These are phyloP conservation scores for Mellilla xanthometata DNA, from an alignment of 2,888 invertebrate genomes.

Conservation along the genomic window DNA sequence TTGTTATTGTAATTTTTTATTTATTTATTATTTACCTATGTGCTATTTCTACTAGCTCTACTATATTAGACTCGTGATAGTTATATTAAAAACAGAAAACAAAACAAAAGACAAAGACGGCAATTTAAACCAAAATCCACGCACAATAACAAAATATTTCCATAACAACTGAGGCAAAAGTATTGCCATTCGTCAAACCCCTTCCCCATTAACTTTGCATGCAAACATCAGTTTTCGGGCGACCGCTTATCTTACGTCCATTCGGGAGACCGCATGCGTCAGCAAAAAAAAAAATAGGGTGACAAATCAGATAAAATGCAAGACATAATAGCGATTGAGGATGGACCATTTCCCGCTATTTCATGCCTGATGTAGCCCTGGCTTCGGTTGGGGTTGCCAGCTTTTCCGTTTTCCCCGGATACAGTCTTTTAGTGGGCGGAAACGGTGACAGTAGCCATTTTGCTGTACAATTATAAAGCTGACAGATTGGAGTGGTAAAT, in stretches of 20 bases:
- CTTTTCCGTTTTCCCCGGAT: constrained; percentile 8
- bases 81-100: too few species aligned
- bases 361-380: constrained; percentile 25
- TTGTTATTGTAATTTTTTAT: too few species aligned
- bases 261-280: constrained; percentile 8
- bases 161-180: neutral
- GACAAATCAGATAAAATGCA: constrained; percentile 23
- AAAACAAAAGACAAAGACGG: too few species aligned
- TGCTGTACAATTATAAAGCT: neutral
- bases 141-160: too few species aligned
- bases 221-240: constrained; percentile 15
- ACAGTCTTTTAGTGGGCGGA: constrained; percentile 1
- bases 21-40: too few species aligned
- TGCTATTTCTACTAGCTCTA: too few species aligned
- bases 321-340: constrained; percentile 30
- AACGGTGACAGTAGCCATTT: neutral
- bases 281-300: constrained; percentile 24
- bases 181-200: constrained; percentile 4
- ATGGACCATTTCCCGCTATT: constrained; percentile 31
- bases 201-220: constrained; percentile 1
- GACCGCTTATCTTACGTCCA: constrained; percentile 8
- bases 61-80: too few species aligned
- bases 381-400: constrained; percentile 12
- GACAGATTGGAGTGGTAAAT: too few species aligned
- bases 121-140: too few species aligned